These are phyloP conservation scores for Mormoops blainvillei DNA, from an alignment of 2,113 vertebrate species.

Conservation along the genomic window DNA sequence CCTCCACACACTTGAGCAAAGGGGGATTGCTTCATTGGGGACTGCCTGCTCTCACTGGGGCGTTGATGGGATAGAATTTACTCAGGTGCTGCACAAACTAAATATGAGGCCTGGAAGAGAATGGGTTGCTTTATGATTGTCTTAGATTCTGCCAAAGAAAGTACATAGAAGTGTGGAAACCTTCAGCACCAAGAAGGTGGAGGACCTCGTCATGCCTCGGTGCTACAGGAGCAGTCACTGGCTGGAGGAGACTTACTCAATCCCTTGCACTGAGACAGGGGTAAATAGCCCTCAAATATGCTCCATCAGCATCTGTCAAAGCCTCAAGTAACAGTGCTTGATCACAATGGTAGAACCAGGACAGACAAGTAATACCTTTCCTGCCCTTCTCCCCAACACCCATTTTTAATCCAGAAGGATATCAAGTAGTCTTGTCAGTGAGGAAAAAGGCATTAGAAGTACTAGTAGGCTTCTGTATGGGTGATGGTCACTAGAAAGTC, in stretches of 20 bases:
- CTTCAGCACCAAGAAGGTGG: neutral
- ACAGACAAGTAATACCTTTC: neutral
- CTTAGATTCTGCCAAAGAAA: neutral
- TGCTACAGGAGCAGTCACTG: neutral
- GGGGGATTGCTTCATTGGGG: neutral
- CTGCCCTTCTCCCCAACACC: too few relatives aligned
- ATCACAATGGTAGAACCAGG: neutral
- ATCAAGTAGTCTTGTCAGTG: neutral
- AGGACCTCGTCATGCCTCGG: too few relatives aligned
- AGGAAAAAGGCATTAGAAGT: neutral
- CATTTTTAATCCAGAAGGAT: neutral
- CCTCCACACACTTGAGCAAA: neutral
- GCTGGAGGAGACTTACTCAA: neutral
- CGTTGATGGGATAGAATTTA: neutral
- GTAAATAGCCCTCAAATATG: neutral
- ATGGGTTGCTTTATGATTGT: neutral
- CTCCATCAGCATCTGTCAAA: neutral
- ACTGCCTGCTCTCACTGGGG: too few relatives aligned
- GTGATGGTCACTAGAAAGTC: neutral
- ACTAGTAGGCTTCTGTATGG: neutral
- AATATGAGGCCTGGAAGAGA: neutral
- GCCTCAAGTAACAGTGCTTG: neutral
- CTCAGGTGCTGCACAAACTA: neutral
- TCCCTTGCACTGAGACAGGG: neutral
- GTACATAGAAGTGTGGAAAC: neutral